These are phyloP conservation scores for Cyanoderma ruficeps DNA, from an alignment of 2,113 vertebrate species.

Conservation along the genomic window DNA sequence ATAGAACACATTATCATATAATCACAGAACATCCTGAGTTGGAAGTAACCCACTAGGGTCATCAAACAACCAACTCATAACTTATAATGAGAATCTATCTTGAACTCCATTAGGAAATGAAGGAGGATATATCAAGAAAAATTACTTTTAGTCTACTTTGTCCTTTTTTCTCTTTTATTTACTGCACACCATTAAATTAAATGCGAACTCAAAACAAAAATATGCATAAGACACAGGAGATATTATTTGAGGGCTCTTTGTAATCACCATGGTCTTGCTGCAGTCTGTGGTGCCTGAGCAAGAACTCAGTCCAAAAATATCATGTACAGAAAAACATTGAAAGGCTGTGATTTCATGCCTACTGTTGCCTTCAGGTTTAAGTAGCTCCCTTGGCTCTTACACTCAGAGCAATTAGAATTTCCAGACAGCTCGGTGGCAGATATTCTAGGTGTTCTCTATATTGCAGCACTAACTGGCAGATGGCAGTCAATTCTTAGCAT, in stretches of 20 bases:
- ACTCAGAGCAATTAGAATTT: slow-evolving; percentile 33
- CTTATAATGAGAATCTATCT: neutral
- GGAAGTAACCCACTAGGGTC: neutral
- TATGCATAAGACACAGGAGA: neutral
- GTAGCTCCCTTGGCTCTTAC: slow-evolving; percentile 40
- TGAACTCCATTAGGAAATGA: neutral
- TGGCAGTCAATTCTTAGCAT: neutral
- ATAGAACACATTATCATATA: neutral
- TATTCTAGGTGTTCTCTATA: neutral
- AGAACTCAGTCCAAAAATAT: slow-evolving; percentile 27
- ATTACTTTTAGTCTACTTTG: neutral
- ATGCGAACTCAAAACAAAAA: neutral
- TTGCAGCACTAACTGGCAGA: neutral
- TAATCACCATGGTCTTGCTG: neutral
- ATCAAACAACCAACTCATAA: neutral
- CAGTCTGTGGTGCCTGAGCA: neutral
- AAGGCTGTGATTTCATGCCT: slow-evolving; percentile 43
- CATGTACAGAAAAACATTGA: slow-evolving; percentile 3
- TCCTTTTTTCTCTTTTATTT: neutral
- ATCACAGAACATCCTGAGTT: neutral
- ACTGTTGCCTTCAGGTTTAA: slow-evolving; percentile 34
- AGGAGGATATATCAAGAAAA: neutral
- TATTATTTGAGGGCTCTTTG: neutral
- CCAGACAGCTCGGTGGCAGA: slow-evolving; percentile 32
- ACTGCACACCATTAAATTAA: neutral